These are phyloP conservation scores for Drosophila burlai DNA, from an alignment of 1,140 invertebrate genomes.

Conservation along the genomic window DNA sequence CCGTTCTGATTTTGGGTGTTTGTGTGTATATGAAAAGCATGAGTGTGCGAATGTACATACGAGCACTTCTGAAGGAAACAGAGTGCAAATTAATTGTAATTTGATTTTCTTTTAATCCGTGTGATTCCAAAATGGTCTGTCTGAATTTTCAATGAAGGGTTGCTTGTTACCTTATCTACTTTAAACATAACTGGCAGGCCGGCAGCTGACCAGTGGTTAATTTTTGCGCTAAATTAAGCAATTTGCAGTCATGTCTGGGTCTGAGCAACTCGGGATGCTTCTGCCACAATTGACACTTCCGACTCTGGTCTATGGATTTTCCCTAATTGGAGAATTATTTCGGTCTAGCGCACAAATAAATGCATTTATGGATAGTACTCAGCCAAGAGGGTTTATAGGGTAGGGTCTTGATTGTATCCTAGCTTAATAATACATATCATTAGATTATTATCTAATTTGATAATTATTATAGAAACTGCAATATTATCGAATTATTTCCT, in stretches of 20 bases:
- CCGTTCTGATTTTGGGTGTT: conserved; percentile 10
- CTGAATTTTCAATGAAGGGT: conserved; percentile 22
- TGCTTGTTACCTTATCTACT: conserved; percentile 30
- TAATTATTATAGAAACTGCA: background rate
- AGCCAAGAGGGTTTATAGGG: conserved; percentile 9
- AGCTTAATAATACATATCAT: no score
- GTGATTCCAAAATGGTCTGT: conserved; percentile 19
- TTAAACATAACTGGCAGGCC: conserved; percentile 6
- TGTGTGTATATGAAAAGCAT: conserved; percentile 7
- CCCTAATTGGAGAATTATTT: conserved; percentile 77
- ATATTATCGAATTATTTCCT: background rate
- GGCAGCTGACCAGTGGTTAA: conserved; percentile 59
- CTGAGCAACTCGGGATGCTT: conserved; percentile 1
- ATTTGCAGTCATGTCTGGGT: conserved; percentile 58
- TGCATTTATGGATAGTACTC: conserved; percentile 48
- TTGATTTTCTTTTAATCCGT: conserved; percentile 4
- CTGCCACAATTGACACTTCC: conserved; percentile 13
- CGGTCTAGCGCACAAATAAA: conserved; percentile 75
- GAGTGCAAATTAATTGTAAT: conserved; percentile 27
- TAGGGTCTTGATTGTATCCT: background rate
- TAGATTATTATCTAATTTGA: no score
- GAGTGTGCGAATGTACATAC: background rate
- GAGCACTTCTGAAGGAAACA: conserved; percentile 2
- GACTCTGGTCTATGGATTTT: conserved; percentile 31
- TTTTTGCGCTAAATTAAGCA: conserved; percentile 82